phyloP scores from a whole-genome alignment of 2,888 invertebrate species.

The Neria commutata region DNA sequence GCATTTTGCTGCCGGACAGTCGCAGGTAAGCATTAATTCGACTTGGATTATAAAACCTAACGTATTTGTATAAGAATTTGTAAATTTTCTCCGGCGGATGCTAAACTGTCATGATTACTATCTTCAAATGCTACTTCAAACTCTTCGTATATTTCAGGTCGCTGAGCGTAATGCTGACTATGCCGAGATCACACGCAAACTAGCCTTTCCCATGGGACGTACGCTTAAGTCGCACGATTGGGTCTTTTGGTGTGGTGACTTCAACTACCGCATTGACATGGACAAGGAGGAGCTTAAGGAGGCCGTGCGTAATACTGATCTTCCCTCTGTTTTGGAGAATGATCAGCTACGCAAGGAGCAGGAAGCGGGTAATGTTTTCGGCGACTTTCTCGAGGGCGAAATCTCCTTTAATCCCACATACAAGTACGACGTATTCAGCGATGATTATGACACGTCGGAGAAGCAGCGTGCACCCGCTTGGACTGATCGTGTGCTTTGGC shows the following conservation, averaged over 20 bases:
- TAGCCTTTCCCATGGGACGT: constrained; percentile 89
- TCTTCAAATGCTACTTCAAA: neutral
- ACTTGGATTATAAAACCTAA: constrained; percentile 42
- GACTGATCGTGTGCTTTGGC: constrained; percentile 98
- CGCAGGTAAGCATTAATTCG: constrained; percentile 77
- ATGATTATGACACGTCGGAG: constrained; percentile 99
- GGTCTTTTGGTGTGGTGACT: constrained; percentile 99
- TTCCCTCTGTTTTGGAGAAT: constrained; percentile 78
- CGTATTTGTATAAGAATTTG: neutral
- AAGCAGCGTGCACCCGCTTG: constrained; percentile 97
- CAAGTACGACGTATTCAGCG: constrained; percentile 97
- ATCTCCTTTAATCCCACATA: constrained; percentile 95
- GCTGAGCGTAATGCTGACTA: constrained; percentile 94
- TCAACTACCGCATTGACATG: constrained; percentile 97
- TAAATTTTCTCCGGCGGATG: neutral
- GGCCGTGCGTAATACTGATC: constrained; percentile 68
- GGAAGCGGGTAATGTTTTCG: constrained; percentile 82
- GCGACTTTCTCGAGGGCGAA: constrained; percentile 90
- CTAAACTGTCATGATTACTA: neutral
- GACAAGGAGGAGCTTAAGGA: constrained; percentile 92
- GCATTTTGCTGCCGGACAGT: constrained; percentile 98
- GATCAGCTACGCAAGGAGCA: constrained; percentile 89
- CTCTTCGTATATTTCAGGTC: constrained; percentile 29
- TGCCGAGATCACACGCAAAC: constrained; percentile 90
- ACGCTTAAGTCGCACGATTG: constrained; percentile 95